Evolutionary conservation across 2,888 invertebrate genomes (phyloP).

Genomic region (Caenorhabditis doughertyi): DNA sequence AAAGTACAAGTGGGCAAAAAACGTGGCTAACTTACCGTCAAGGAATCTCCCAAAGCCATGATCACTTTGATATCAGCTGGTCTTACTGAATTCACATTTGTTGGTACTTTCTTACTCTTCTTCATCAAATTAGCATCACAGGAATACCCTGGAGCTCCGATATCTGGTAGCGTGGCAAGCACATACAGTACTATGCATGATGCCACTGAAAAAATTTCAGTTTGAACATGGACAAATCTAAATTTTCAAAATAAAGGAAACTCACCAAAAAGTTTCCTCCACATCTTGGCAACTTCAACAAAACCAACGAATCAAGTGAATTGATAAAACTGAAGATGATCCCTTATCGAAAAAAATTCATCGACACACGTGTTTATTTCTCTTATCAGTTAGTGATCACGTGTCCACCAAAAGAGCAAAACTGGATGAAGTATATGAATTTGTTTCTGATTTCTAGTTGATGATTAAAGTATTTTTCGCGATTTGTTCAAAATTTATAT

Average conservation of each 20-base stretch:
- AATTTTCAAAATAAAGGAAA: background rate
- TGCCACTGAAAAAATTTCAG: conserved; percentile 20
- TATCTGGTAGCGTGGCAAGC: conserved; percentile 41
- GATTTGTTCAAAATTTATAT: too few species aligned
- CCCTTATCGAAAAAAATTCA: conserved; percentile 30
- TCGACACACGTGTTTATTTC: conserved; percentile 3
- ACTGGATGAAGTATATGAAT: background rate
- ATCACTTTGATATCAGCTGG: conserved; percentile 76
- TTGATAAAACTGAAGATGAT: conserved; percentile 16
- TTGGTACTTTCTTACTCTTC: conserved; percentile 67
- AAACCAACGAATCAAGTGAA: background rate
- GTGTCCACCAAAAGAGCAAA: conserved; percentile 4
- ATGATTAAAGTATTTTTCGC: too few species aligned
- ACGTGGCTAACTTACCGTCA: conserved; percentile 63
- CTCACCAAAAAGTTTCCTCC: conserved; percentile 35
- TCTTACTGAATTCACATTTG: conserved; percentile 69
- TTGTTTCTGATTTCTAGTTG: conserved; percentile 18
- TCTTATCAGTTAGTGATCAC: conserved; percentile 40
- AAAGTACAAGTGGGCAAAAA: background rate
- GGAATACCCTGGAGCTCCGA: conserved; percentile 52
- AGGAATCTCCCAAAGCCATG: conserved; percentile 75
- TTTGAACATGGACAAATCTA: too few species aligned
- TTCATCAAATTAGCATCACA: conserved; percentile 63
- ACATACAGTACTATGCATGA: conserved; percentile 30
- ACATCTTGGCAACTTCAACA: conserved; percentile 17